Evolutionary conservation across 2,888 invertebrate species (phyloP), one percentile per base, ranked within the genome.

Genomic region (Clivina fossor): DNA sequence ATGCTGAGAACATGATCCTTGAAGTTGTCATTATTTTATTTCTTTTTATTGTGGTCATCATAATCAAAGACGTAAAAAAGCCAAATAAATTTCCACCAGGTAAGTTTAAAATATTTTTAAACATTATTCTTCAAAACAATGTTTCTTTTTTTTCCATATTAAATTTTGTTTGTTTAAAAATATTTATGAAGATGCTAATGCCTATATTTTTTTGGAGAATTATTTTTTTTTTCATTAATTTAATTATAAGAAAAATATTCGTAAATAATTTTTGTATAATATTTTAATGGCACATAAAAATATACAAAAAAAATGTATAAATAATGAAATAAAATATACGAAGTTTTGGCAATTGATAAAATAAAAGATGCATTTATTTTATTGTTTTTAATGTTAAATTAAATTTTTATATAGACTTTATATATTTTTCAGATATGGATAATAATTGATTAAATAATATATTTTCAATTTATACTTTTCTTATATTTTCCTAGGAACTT

Each of bases 31-130:
- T 62, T 43, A 63, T 61, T 46, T 33, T 63, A 16, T 41, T 62
- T 43, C 44, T 63, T 49, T 20, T 60, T 37, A 28, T 62, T 22
- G 26, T 60, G 33, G 33, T 63, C 11, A 20, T 66, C 24, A 35
- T 64, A 22, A 53, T 62, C 26, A 47, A 55, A 33, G 65, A 68
- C 48, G 68, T 71, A 18, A 65, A 66, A 19, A 78, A 76, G 62
- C 80, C 80, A 1, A 70, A 66, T 58, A 73, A 74, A 47, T 80
- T 71, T 67, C 80, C 80, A 2, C 80, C 80, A 64, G 80, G 80
- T 79, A 70, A 67, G 70, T 65, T 46, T 18, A 4, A 32, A 2
- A 33, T 37, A 30, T 60, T 44, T 32, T 44, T 41, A 20, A n/a
- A 9, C 33, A 44, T 16, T 56, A 37, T 41, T 50, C 16, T 44